Base-by-base conservation (phyloP, 1,140 invertebrate genomes). In the Polypedilum pembai region DNA sequence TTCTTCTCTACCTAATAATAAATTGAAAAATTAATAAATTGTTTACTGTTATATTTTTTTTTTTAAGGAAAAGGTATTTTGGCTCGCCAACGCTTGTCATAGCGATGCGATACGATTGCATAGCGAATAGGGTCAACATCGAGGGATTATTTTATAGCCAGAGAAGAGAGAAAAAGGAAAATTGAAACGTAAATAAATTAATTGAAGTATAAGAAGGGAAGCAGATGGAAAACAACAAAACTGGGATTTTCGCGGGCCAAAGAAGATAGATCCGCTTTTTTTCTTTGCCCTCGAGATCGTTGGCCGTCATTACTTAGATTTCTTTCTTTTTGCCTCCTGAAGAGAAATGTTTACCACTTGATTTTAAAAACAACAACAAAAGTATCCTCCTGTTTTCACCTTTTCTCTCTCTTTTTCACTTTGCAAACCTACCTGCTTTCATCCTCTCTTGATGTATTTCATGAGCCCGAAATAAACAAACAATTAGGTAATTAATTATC, bases 21-120 rank as follows among this genome's bases (percentile, higher is more conserved):
- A 69, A 69, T 69, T 69, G 65, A 69, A 69, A 69, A 69, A 69
- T 69, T 69, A 69, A 69, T 69, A 69, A n/a, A 69, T 21, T 69
- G 65, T 69, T 69, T 69, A 69, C 65, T 69, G 45, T 56, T 33
- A 33, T 33, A 33, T 33, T 33, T 33, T 33, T 33, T 33, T 33
- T 33, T 56, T 56, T 15, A 56, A 69, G 20, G 18, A 18, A 69
- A 69, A 69, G 65, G 65, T 69, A 69, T 69, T 69, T 69, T 69
- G n/a, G 65, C 10, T 69, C 65, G 17, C 20, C 65, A 69, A 69
- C 45, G 45, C 45, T 56, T 69, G 17, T 69, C 65, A 69, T 69
- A 18, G 65, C 65, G 18, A 69, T 56, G 65, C 65, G 18, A 69
- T 56, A 69, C 18, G 65, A 18, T 21, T 69, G 8, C 65, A 69